These are phyloP conservation scores for Eupithecia centaureata DNA, from an alignment of 2,888 invertebrate genomes.

Conservation along the genomic window DNA sequence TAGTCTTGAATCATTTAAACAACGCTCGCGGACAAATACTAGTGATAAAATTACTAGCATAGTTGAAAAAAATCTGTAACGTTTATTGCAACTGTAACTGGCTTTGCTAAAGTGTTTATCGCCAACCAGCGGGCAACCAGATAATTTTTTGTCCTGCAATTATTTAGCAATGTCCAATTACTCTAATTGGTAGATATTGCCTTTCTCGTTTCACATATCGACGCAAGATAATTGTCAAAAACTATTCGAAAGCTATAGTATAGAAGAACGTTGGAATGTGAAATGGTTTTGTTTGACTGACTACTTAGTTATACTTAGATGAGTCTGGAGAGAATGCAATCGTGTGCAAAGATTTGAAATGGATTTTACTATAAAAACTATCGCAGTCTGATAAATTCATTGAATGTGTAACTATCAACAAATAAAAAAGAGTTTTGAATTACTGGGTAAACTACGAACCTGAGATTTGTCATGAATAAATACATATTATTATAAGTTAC, in stretches of 20 bases:
- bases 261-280: conserved; percentile 24
- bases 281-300: conserved; percentile 2
- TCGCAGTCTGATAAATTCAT: too few relatives aligned
- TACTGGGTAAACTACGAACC: too few relatives aligned
- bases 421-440: too few relatives aligned
- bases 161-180: conserved; percentile 15
- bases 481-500: too few relatives aligned
- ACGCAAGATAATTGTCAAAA: conserved; percentile 36
- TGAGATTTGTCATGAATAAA: too few relatives aligned
- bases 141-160: conserved; percentile 22
- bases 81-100: too few relatives aligned
- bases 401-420: too few relatives aligned
- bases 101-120: too few relatives aligned
- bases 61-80: too few relatives aligned
- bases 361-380: not conserved
- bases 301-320: not conserved
- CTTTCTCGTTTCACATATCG: conserved; percentile 30
- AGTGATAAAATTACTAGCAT: too few relatives aligned
- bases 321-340: not conserved
- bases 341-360: not conserved
- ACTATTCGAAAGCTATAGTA: conserved; percentile 39
- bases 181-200: not conserved
- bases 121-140: not conserved
- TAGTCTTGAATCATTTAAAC: too few relatives aligned
- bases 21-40: too few relatives aligned